Conservation (phyloP, 2,888 invertebrate species). For the Choreutis nemorana region DNA sequence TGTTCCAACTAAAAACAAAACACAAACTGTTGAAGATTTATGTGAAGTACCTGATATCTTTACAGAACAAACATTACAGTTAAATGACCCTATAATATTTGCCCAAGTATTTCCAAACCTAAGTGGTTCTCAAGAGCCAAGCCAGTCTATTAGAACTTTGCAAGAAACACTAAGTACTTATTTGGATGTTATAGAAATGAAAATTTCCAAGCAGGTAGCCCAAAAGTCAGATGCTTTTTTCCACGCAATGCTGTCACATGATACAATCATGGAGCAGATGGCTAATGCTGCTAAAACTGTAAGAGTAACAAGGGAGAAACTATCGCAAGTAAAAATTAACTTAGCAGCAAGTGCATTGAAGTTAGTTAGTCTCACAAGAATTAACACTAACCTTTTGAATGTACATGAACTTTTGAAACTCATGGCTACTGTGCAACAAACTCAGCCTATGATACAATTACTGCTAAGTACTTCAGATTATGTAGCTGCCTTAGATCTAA, state of each 20-base stretch:
- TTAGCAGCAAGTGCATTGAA: constrained; percentile 83
- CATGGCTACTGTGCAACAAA: constrained; percentile 96
- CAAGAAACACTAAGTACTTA: constrained; percentile 95
- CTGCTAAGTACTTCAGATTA: constrained; percentile 95
- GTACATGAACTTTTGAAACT: constrained; percentile 82
- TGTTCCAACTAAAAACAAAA: constrained; percentile 40
- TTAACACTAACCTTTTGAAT: constrained; percentile 70
- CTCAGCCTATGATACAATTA: constrained; percentile 96
- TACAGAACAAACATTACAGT: constrained; percentile 78
- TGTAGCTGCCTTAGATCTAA: constrained; percentile 96
- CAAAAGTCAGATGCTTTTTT: constrained; percentile 97
- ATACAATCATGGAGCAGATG: constrained; percentile 95
- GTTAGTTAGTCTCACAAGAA: constrained; percentile 75
- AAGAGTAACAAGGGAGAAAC: constrained; percentile 74
- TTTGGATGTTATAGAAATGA: constrained; percentile 93
- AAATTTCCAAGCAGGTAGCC: constrained; percentile 92
- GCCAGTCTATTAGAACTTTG: constrained; percentile 72
- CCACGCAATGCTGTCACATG: constrained; percentile 98
- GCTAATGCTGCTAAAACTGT: constrained; percentile 82
- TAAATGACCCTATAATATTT: constrained; percentile 84
- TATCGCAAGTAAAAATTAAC: constrained; percentile 79
- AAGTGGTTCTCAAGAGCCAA: constrained; percentile 60
- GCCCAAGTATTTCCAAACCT: constrained; percentile 82
- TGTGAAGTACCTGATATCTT: constrained; percentile 86
- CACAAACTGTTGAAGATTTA: constrained; percentile 55